Percentiles rank a stretch among this genome's conserved stretches.
phyloP scores from a whole-genome alignment of 2,888 invertebrate genomes.

The Euphydryas editha region DNA sequence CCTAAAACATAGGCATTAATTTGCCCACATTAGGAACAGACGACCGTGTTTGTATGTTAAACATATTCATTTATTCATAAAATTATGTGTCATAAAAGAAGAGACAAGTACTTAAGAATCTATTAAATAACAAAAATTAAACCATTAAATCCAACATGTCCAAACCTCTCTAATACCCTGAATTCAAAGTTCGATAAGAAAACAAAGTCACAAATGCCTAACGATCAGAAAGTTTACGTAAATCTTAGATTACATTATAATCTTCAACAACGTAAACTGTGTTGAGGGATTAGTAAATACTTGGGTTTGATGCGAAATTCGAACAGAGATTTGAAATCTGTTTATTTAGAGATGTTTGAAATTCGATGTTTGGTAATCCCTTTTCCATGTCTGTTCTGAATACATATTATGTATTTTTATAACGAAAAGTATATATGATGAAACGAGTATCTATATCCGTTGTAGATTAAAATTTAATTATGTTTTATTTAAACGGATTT shows the following conservation, averaged over 20 bases:
- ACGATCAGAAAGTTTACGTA: conserved; percentile 2
- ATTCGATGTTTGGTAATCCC: not conserved
- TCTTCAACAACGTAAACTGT: conserved; percentile 29
- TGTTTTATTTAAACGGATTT: too few relatives aligned
- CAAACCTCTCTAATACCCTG: not conserved
- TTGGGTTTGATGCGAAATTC: conserved; percentile 19
- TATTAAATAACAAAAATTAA: too few relatives aligned
- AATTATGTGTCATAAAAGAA: too few relatives aligned
- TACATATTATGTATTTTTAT: not conserved
- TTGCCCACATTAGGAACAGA: too few relatives aligned
- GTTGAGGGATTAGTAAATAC: conserved; percentile 24
- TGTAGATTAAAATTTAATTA: too few relatives aligned
- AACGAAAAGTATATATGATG: too few relatives aligned
- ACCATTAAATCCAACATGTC: conserved; percentile 2
- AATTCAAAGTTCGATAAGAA: conserved; percentile 4
- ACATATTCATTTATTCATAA: too few relatives aligned
- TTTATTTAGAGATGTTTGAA: conserved; percentile 20
- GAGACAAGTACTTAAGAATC: too few relatives aligned
- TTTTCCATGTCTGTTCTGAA: not conserved
- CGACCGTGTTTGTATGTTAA: too few relatives aligned
- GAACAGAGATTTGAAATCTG: conserved; percentile 19
- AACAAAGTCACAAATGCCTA: not conserved
- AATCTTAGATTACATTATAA: conserved; percentile 35
- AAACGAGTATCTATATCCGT: too few relatives aligned
- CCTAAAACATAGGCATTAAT: too few relatives aligned